These are phyloP conservation scores for Chrysolina haemoptera DNA, from an alignment of 2,888 invertebrate species.

Conservation along the genomic window DNA sequence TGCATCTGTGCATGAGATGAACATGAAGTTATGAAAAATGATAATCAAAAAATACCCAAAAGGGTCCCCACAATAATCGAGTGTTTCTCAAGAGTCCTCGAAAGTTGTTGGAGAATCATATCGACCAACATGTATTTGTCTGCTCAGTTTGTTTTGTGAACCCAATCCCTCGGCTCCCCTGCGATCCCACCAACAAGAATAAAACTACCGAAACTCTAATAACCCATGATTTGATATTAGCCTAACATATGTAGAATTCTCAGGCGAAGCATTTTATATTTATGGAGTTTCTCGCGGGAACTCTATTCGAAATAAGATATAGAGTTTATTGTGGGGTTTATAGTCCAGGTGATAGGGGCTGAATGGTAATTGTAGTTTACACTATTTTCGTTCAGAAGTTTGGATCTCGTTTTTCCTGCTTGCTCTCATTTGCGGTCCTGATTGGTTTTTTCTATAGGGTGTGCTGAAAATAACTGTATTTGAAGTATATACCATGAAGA, in stretches of 20 bases:
- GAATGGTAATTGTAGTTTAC: slow-evolving; percentile 12
- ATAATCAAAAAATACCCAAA: background rate
- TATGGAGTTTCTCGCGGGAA: slow-evolving; percentile 3
- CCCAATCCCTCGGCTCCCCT: slow-evolving; percentile 19
- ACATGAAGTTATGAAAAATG: background rate
- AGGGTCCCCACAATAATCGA: background rate
- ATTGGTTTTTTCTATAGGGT: background rate
- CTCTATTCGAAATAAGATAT: slow-evolving; percentile 5
- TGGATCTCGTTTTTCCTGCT: background rate
- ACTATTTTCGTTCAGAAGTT: background rate
- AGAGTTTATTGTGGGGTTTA: background rate
- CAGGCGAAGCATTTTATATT: slow-evolving; percentile 20
- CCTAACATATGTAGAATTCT: slow-evolving; percentile 39
- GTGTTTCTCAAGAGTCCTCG: background rate
- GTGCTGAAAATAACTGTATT: background rate
- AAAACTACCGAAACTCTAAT: slow-evolving; percentile 39
- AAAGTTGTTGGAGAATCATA: background rate
- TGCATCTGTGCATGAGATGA: background rate
- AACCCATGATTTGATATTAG: slow-evolving; percentile 43
- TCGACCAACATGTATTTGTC: background rate
- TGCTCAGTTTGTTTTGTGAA: slow-evolving; percentile 4
- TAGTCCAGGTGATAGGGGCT: background rate
- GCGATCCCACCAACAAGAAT: slow-evolving; percentile 39
- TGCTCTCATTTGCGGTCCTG: background rate
- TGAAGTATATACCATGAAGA: too few relatives aligned